Evolutionary conservation across 2,888 invertebrate genomes (phyloP), one percentile per base, ranked within the genome.

Genomic region (Ecliptopera silaceata): DNA sequence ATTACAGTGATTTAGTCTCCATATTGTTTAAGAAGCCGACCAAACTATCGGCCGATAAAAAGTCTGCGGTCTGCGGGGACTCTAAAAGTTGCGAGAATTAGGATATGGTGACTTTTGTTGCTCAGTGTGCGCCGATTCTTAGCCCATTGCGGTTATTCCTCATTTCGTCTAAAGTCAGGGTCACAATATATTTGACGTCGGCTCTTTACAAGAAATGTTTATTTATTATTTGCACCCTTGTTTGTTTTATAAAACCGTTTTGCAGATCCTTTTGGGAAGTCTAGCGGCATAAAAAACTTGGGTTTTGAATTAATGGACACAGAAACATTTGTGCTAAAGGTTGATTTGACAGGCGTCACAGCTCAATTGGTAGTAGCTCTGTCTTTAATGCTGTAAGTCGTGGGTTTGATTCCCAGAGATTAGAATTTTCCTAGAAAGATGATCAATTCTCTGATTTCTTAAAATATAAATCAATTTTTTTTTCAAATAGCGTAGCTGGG

Each of bases 181-280:
- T 38, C 46, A 48, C 41, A 18, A 56, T 61, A 65, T 63, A 65
- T 63, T 63, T 59, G 61, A 65, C 49, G 31, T 22, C 43, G 39
- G 20, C 34, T 32, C 56, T 59, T 61, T 57, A 59, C 55, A 42
- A 47, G 44, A 36, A 44, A 39, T 59, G 52, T 63, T 64, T 65
- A 50, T 56, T 63, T 65, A 63, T 57, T 65, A 63, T 61, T 63
- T 56, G 26, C 57, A 41, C 39, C 44, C 47, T 50, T 64, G 58
- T 62, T 65, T 63, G 55, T 56, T 60, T 60, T 58, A 53, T 45
- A 12, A 29, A 54, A 31, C 38, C 31, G 13, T 31, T 44, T 15
- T 32, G 32, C 34, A 15, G 6, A 10, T 36, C 10, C 1, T 29
- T 50, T 41, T 41, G 41, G 22, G 13, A 20, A 22, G 13, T 13